Evolutionary conservation across 92 coral and sea anemone species (phyloP), one percentile per base, ranked within the genome.

Genomic region (Pocillopora grandis): DNA sequence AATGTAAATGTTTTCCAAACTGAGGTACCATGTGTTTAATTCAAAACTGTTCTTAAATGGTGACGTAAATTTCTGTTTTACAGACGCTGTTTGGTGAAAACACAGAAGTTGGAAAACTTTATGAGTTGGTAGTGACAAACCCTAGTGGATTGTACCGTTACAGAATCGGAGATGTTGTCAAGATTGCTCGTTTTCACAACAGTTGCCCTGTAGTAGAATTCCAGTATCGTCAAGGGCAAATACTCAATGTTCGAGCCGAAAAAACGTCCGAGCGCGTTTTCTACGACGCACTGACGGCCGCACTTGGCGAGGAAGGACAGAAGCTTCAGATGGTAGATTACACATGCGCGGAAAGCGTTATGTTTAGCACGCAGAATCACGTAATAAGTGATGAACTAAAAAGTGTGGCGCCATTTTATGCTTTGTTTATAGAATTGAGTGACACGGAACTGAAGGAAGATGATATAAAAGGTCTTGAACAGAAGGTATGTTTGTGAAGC

Each of bases 211-310:
- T 88, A 23, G 78, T 88, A 10, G 91, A 88, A 69, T 88, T 83
- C 76, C 84, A 82, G 57, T 88, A 88, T 62, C 91, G 91, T n/a
- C 91, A 88, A 15, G 91, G 91, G 11, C 91, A 88, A 48, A n/a
- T 88, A 23, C 78, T 88, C 16, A 88, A 88, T 62, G 91, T 88
- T 12, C 87, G 86, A 37, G 86, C 82, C 18, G 91, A 88, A 68
- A 88, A 88, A 52, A 88, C 91, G 5, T 82, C 86, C 20, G 91
- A 88, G 55, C 76, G 88, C 23, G 84, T 71, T 70, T 83, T 88
- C 42, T 88, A 83, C 63, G 80, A 71, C 21, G 91, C 91, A 57
- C 84, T 88, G 10, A 72, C 75, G 56, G 62, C 59, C 63, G 76
- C 68, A 2, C 84, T 88, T 20, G 63, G 21, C 57, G 23, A 71